Evolutionary conservation across 2,888 invertebrate species (phyloP).

Genomic region (Morpho helenor): DNA sequence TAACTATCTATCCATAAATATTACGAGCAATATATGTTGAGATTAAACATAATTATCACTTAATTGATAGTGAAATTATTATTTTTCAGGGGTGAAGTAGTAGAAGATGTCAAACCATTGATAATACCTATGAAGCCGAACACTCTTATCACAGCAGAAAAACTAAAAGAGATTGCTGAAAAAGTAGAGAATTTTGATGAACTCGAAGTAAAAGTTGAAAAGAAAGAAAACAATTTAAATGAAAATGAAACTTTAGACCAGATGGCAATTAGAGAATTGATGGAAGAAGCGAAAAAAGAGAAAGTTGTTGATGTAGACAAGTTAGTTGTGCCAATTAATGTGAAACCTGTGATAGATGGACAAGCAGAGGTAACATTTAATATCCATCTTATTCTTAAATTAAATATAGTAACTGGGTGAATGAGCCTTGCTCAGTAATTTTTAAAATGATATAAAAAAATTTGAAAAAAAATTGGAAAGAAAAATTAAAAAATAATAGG

Average conservation of each 20-base stretch:
- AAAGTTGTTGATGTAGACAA: constrained; percentile 50
- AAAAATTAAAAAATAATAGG: no score
- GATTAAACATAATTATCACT: no score
- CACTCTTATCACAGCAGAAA: constrained; percentile 74
- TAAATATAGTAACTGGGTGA: not conserved
- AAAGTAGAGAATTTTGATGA: constrained; percentile 74
- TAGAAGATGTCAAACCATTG: constrained; percentile 75
- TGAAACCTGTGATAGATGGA: constrained; percentile 76
- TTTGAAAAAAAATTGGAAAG: no score
- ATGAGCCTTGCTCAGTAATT: not conserved
- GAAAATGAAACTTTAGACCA: constrained; percentile 78
- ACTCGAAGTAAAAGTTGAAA: constrained; percentile 50
- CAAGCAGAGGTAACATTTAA: constrained; percentile 77
- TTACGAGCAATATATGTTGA: no score
- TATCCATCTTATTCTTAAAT: not conserved
- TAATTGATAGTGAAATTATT: no score
- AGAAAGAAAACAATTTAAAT: constrained; percentile 22
- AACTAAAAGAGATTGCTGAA: constrained; percentile 66
- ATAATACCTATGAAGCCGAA: constrained; percentile 83
- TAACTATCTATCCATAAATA: no score
- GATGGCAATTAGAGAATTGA: constrained; percentile 85
- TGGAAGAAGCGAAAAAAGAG: constrained; percentile 77
- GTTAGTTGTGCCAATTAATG: constrained; percentile 79
- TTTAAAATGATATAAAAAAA: not conserved
- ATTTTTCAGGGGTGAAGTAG: constrained; percentile 70